Conservation (phyloP, 2,113 vertebrate species). For the Rhagologus leucostigma region DNA sequence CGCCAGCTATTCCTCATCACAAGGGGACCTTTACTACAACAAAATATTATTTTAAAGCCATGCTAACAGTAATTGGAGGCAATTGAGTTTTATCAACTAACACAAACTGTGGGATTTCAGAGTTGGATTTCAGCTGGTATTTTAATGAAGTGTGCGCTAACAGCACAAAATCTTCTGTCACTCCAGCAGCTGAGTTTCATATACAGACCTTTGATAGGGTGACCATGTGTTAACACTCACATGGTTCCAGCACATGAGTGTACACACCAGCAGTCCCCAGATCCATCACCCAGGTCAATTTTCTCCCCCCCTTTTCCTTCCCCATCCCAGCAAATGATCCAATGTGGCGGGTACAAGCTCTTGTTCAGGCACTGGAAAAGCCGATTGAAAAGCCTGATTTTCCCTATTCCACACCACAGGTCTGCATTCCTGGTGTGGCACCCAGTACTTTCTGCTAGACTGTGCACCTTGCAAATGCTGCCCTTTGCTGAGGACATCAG, state of each 20-base stretch:
- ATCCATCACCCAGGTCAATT: slow-evolving; percentile 59
- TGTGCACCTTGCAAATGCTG: not conserved
- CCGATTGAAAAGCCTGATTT: not conserved
- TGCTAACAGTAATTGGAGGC: slow-evolving; percentile 81
- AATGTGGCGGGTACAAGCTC: not conserved
- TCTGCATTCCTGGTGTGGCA: not conserved
- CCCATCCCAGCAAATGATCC: not conserved
- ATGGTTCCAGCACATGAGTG: slow-evolving; percentile 49
- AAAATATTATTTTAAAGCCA: slow-evolving; percentile 88
- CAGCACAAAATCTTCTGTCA: slow-evolving; percentile 76
- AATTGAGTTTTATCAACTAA: slow-evolving; percentile 88
- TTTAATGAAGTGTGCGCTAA: slow-evolving; percentile 92
- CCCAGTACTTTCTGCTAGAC: not conserved
- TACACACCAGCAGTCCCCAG: slow-evolving; percentile 49
- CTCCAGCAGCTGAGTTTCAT: slow-evolving; percentile 75
- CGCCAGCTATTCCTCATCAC: slow-evolving; percentile 78
- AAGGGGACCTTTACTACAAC: slow-evolving; percentile 74
- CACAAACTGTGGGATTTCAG: slow-evolving; percentile 86
- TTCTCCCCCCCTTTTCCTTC: not conserved
- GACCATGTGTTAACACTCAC: slow-evolving; percentile 83
- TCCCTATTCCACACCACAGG: not conserved
- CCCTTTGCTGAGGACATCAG: not conserved
- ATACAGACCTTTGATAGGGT: slow-evolving; percentile 77
- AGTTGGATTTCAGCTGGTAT: slow-evolving; percentile 84
- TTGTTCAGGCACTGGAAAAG: not conserved